Evolutionary conservation across 2,113 vertebrate genomes (phyloP).

Genomic region (Varanus salvator): DNA sequence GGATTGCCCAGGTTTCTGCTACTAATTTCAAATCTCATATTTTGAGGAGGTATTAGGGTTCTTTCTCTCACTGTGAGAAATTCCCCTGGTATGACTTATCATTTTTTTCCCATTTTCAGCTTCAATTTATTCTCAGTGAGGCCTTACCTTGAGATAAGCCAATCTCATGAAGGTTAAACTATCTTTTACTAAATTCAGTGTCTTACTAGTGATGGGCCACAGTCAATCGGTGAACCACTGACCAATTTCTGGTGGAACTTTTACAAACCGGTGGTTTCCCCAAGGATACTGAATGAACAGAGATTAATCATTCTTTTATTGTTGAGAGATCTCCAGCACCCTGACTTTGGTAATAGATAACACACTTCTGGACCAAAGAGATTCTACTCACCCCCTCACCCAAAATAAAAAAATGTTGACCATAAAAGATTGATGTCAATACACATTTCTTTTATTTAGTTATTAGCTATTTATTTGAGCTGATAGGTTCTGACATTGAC

Average conservation of each 20-base stretch:
- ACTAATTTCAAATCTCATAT: constrained; percentile 2
- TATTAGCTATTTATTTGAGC: background rate
- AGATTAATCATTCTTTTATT: background rate
- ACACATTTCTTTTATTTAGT: background rate
- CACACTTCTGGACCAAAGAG: background rate
- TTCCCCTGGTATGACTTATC: background rate
- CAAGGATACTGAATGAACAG: background rate
- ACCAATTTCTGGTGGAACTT: background rate
- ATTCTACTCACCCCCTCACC: background rate
- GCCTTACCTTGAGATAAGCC: background rate
- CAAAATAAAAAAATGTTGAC: background rate
- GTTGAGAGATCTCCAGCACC: background rate
- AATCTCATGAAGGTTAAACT: background rate
- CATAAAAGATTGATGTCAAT: background rate
- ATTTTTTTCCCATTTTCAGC: background rate
- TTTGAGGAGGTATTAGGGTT: background rate
- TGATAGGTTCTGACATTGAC: background rate
- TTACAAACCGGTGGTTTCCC: too few relatives aligned
- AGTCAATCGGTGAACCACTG: background rate
- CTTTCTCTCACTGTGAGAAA: background rate
- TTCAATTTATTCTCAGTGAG: background rate
- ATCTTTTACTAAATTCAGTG: background rate
- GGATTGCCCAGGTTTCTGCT: background rate
- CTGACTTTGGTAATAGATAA: background rate
- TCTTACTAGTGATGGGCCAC: background rate